Percentiles rank a stretch among this genome's conserved stretches.
These are phyloP conservation scores for Acanthosepion lycidas DNA, from an alignment of 2,888 invertebrate genomes.

Conservation along the genomic window DNA sequence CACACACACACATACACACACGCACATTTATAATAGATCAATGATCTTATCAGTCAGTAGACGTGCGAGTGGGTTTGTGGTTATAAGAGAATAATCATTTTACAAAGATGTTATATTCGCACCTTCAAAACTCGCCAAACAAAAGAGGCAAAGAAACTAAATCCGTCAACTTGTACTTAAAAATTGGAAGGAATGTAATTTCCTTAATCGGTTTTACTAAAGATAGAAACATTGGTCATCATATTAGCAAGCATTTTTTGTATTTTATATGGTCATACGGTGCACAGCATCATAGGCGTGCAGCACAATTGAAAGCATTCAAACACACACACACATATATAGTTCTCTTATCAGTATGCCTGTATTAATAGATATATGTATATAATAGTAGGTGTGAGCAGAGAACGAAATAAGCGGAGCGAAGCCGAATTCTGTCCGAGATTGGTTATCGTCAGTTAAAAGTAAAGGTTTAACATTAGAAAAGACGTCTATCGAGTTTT, in stretches of 20 bases:
- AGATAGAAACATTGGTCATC: background rate
- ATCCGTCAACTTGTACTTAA: background rate
- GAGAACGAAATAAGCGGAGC: no score
- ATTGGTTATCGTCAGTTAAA: no score
- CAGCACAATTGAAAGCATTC: background rate
- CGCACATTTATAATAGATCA: no score
- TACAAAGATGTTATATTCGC: background rate
- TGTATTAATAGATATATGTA: no score
- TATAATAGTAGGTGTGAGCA: no score
- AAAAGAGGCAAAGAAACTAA: background rate
- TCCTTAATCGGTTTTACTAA: background rate
- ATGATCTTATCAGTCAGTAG: no score
- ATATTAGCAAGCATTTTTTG: background rate
- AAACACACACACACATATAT: background rate
- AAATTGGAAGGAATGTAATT: background rate
- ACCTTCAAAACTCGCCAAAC: background rate
- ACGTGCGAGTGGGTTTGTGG: background rate
- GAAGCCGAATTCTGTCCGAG: no score
- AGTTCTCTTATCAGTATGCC: no score
- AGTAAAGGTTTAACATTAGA: no score
- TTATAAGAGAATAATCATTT: background rate
- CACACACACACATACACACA: no score
- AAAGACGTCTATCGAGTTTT: no score
- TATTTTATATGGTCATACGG: background rate
- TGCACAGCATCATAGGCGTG: background rate